These are phyloP conservation scores for Nyctibius bracteatus DNA, from an alignment of 2,113 vertebrate species.

Conservation along the genomic window DNA sequence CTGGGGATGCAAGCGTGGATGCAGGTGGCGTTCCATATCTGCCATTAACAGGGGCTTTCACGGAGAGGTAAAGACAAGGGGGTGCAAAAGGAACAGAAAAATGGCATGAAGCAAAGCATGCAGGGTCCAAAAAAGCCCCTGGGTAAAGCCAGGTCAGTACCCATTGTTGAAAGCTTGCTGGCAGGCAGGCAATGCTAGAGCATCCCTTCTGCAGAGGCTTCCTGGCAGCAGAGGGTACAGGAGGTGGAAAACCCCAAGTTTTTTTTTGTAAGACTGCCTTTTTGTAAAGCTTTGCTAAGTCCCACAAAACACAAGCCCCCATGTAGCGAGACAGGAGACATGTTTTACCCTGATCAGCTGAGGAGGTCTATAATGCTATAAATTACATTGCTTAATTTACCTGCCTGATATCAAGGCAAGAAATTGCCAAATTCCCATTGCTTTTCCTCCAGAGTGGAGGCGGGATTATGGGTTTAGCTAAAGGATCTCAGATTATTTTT, in stretches of 20 bases:
- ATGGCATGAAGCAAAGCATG: neutral
- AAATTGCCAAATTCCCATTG: neutral
- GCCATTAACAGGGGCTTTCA: neutral
- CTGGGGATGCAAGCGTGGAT: neutral
- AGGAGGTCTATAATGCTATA: neutral
- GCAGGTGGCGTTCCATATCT: neutral
- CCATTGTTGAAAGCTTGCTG: neutral
- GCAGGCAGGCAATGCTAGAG: fast-evolving
- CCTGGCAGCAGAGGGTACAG: neutral
- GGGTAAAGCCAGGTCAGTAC: neutral
- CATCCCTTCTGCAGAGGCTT: neutral
- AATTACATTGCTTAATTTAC: neutral
- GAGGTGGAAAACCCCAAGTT: fast-evolving
- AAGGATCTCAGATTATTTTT: neutral
- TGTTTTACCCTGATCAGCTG: neutral
- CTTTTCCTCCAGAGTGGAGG: neutral
- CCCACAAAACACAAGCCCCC: neutral
- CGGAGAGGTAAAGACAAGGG: neutral
- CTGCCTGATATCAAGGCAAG: neutral
- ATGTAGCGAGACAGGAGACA: neutral
- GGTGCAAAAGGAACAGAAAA: neutral
- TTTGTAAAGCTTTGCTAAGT: neutral
- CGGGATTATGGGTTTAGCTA: neutral
- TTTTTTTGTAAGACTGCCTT: neutral
- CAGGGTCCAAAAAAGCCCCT: neutral